A percentile compares a stretch with the other conserved stretches of the same genome.
These are phyloP conservation scores for Streblospio benedicti DNA, from an alignment of 1,140 invertebrate genomes.

Conservation along the genomic window DNA sequence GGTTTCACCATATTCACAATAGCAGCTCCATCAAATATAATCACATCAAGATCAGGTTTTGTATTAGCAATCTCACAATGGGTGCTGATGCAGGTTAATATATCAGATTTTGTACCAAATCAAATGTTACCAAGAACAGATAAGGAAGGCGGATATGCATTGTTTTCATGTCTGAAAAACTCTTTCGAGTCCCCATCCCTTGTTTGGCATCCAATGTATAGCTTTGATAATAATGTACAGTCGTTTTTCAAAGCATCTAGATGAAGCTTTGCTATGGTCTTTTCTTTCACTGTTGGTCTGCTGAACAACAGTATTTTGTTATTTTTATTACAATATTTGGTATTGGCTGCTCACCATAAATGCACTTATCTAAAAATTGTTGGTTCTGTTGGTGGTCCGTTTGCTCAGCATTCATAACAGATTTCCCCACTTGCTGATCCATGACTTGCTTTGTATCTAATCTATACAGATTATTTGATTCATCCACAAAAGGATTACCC, in stretches of 20 bases:
- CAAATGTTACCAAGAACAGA: constrained; percentile 3
- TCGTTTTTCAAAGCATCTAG: constrained; percentile 6
- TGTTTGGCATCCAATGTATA: constrained; percentile 23
- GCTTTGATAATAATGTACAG: constrained; percentile 4
- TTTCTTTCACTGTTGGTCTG: not conserved
- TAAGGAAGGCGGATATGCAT: constrained; percentile 12
- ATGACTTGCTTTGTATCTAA: constrained; percentile 2
- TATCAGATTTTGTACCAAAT: constrained; percentile 8
- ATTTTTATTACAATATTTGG: not conserved
- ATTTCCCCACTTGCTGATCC: constrained; percentile 1
- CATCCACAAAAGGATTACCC: constrained; percentile 22
- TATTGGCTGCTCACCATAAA: too few relatives aligned
- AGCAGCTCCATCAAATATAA: constrained; percentile 20
- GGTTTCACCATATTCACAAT: constrained; percentile 20
- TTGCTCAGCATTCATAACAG: not conserved
- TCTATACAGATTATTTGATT: constrained; percentile 16
- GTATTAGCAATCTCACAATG: not conserved
- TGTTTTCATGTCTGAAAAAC: constrained; percentile 16
- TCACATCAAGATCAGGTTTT: not conserved
- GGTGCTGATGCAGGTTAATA: constrained; percentile 1
- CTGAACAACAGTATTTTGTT: constrained; percentile 6
- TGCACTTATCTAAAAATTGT: constrained; percentile 3
- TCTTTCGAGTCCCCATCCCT: constrained; percentile 11
- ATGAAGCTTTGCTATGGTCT: not conserved
- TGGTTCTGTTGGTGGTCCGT: constrained; percentile 7